A percentile compares a stretch with the other conserved stretches of the same genome.
Conservation (phyloP, 2,888 invertebrate species). For the Athalia circularis region DNA sequence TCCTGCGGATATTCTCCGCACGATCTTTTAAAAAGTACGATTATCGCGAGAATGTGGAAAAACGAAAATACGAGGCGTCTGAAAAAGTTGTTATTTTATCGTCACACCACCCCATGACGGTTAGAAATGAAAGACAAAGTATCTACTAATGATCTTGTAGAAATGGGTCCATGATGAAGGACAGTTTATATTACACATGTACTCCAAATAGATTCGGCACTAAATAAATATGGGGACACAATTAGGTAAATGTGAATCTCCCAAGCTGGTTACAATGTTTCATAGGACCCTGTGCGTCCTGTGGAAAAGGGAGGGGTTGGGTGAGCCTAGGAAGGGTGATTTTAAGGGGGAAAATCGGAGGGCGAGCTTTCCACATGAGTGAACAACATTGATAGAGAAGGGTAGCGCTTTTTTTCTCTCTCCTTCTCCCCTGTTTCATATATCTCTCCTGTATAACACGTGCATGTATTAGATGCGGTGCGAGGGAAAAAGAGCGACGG, state of each 20-base stretch:
- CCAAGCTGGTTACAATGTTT: conserved; percentile 65
- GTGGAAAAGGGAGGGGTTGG: conserved; percentile 41
- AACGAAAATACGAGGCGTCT: too few species aligned
- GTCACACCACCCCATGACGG: too few species aligned
- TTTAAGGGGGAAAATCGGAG: conserved; percentile 64
- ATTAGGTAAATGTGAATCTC: conserved; percentile 72
- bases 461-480: neutral
- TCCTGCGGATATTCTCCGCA: too few species aligned
- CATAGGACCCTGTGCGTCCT: conserved; percentile 56
- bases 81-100: too few species aligned
- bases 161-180: neutral
- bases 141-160: neutral
- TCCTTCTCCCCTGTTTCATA: conserved; percentile 36
- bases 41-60: too few species aligned
- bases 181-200: conserved; percentile 54
- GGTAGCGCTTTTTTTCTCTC: conserved; percentile 50
- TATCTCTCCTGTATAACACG: conserved; percentile 44
- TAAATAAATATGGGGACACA: conserved; percentile 70
- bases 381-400: conserved; percentile 71
- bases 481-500: neutral
- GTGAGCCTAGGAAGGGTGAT: conserved; percentile 52
- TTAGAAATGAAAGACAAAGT: too few species aligned
- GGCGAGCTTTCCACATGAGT: conserved; percentile 72
- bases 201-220: conserved; percentile 67
- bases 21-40: too few species aligned